Base-by-base conservation (phyloP, 2,797 vertebrate genomes). In the Momotus momota region DNA sequence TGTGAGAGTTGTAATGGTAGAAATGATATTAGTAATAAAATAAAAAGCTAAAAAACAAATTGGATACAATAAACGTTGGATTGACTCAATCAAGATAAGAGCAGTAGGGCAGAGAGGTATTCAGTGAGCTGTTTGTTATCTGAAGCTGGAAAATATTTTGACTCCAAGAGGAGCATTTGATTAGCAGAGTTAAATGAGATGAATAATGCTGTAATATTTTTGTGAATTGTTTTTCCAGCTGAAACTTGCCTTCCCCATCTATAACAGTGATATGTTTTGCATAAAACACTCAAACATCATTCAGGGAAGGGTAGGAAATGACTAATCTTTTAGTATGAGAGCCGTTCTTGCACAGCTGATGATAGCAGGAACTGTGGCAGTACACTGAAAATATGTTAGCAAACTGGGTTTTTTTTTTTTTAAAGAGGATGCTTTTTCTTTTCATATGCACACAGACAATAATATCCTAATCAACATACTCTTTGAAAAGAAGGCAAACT, bases 141-240 rank as follows among this genome's bases (percentile, higher is more conserved):
- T 86, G 91, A 93, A 72, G 64, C 78, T 93, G 78, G 82, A 81
- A 95, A 96, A 96, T 97, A 88, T 90, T 97, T 97, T 97, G 80
- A 91, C 86, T 96, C 86, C 40, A 54, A 85, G 52, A 96, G 86
- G 65, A 96, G 67, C 93, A 84, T 94, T 78, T 97, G 96, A 96
- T 97, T 95, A 81, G 71, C 82, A 81, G 35, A 96, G 95, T 91
- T 96, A 97, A 97, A 97, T 95, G 94, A 97, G 80, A 96, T 96
- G 91, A 96, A 95, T 92, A 96, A 96, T 18, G 5, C 86, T 86
- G 54, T 71, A 88, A 80, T 92, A 91, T 95, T 90, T 94, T 62
- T 81, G 91, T 80, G 83, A 93, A 96, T 95, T 95, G 94, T 88
- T 83, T 94, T 94, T 94, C 91, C 64, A 94, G 69, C 84, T 94